Conservation (phyloP, 2,113 vertebrate genomes). For the Lepus americanus region DNA sequence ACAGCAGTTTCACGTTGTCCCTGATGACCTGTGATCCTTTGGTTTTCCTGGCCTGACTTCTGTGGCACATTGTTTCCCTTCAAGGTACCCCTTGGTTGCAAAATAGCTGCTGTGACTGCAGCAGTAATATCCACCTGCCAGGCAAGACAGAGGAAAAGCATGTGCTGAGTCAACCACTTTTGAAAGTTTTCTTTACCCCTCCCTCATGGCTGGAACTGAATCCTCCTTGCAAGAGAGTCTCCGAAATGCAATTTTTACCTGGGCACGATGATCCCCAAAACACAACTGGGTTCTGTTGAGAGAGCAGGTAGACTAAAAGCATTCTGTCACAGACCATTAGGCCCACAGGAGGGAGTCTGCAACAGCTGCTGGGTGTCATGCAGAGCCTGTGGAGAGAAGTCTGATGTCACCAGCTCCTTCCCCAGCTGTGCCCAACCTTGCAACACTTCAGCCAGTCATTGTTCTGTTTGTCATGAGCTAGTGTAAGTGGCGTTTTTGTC, state of each 20-base stretch:
- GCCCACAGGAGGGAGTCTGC: neutral
- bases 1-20: neutral
- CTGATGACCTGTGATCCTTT: neutral
- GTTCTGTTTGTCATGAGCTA: slow-evolving; percentile 35
- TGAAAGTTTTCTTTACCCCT: neutral
- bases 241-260: slow-evolving; percentile 24
- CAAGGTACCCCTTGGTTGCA: neutral
- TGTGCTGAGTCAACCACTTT: neutral
- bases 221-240: neutral
- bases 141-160: neutral
- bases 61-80: neutral
- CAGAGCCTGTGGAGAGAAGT: neutral
- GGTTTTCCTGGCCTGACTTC: neutral
- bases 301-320: neutral
- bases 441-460: neutral
- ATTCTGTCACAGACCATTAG: neutral
- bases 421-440: neutral
- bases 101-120: neutral
- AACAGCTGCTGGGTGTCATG: neutral
- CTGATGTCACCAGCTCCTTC: neutral
- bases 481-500: slow-evolving; percentile 35
- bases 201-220: neutral
- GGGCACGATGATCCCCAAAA: neutral
- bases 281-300: neutral
- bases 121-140: neutral